Evolutionary conservation across 2,113 vertebrate species (phyloP).

Genomic region (Platycercus adscitus): DNA sequence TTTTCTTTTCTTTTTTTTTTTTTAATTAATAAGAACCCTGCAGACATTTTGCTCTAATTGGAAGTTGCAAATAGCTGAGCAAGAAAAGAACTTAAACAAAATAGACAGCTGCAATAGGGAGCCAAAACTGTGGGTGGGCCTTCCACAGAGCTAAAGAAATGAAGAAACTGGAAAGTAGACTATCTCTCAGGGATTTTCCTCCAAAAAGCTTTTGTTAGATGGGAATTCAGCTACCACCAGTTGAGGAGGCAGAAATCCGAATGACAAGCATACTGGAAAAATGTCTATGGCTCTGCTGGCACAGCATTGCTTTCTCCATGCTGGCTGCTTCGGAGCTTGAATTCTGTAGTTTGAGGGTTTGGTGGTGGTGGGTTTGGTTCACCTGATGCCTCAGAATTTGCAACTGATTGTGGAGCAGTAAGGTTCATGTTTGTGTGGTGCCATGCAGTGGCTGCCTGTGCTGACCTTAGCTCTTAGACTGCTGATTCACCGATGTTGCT

Average conservation of each 20-base stretch:
- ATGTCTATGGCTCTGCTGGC: not conserved
- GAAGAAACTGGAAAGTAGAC: not conserved
- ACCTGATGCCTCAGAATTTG: not conserved
- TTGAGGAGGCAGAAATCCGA: not conserved
- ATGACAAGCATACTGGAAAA: not conserved
- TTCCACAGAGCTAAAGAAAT: constrained; percentile 14
- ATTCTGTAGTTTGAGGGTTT: not conserved
- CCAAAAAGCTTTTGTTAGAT: not conserved
- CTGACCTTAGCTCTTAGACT: not conserved
- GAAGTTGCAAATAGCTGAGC: constrained; percentile 2
- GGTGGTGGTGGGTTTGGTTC: not conserved
- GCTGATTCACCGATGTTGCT: not conserved
- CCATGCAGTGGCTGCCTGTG: not conserved
- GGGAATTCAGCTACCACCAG: not conserved
- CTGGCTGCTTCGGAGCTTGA: not conserved
- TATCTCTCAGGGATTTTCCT: not conserved
- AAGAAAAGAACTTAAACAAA: not conserved
- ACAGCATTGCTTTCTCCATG: not conserved
- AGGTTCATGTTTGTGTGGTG: accelerated
- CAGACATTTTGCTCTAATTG: constrained; percentile 6
- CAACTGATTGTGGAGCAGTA: not conserved
- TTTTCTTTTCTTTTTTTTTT: not conserved
- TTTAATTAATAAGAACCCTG: not conserved
- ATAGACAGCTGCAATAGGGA: not conserved
- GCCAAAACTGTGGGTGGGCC: constrained; percentile 8